Evolutionary conservation across 35 echinoderm and acorn worm species (phyloP), one percentile per base, ranked within the genome.

Genomic region (Holothuria glaberrima): DNA sequence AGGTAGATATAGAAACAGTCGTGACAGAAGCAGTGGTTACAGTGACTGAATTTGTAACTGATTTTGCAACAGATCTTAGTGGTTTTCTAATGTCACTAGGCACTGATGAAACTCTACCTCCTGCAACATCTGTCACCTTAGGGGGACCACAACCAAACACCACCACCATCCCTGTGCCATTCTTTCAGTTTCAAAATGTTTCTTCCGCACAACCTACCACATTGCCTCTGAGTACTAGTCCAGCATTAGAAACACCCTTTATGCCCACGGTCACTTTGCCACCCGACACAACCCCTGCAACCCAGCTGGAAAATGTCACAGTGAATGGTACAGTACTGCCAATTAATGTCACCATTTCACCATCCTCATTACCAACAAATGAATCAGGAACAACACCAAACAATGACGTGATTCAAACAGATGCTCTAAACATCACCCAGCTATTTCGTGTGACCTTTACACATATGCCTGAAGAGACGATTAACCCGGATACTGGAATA

Each of bases 361-460:
- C 46, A 32, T 61, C 67, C n/a, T n/a, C n/a, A n/a, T n/a, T n/a
- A 9, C 54, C 80, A 1, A 50, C 6, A 30, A 84, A 59, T 64
- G 67, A 28, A 4, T 54, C 86, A n/a, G 48, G 26, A 33, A 28
- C 46, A 22, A 30, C 71, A 6, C 5, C 13, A 74, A 1, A 12
- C 12, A 68, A 27, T 25, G 66, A 36, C 22, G 59, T 5, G 18
- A 7, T 33, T 10, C 58, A 20, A 26, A 80, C 76, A 50, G 65
- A 38, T 17, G 50, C 80, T 12, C 70, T 66, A 3, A 48, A 63
- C 14, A 63, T 97, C 68, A 92, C 92, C 30, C 90, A 94, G 59
- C 50, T 25, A 20, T 99, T 93, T 57, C 48, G 71, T 6, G 89
- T 90, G 34, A 94, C 86, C 3, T 99, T 94, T 44, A 95, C 86